Percentiles rank a stretch among this genome's conserved stretches.
Conservation (phyloP, 2,888 invertebrate species). For the Caenorhabditis zanzibari region DNA sequence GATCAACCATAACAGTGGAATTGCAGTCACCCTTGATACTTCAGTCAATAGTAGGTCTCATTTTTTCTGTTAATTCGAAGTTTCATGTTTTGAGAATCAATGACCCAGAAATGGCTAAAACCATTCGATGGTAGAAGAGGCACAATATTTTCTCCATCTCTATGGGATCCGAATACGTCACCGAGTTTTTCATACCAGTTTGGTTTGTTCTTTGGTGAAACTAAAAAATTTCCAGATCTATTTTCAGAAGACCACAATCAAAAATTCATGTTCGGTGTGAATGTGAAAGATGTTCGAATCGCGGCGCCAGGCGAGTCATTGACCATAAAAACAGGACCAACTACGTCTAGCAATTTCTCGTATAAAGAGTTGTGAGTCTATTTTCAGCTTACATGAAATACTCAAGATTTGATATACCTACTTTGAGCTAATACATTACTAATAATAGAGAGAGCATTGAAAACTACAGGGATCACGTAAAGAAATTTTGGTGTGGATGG, state of each 20-base stretch:
- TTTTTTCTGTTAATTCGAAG: too few relatives aligned
- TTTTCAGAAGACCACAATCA: constrained; percentile 35
- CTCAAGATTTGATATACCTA: too few relatives aligned
- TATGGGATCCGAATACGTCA: constrained; percentile 49
- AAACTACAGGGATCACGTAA: too few relatives aligned
- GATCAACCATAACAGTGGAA: constrained; percentile 56
- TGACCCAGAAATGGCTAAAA: constrained; percentile 38
- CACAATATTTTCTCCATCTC: constrained; percentile 50
- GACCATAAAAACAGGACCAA: constrained; percentile 53
- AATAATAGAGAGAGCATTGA: too few relatives aligned
- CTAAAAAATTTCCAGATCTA: background rate
- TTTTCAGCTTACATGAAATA: background rate
- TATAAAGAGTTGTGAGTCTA: constrained; percentile 49
- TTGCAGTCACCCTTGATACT: constrained; percentile 49
- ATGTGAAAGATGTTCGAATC: constrained; percentile 49
- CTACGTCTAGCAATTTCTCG: constrained; percentile 37
- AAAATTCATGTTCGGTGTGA: constrained; percentile 54
- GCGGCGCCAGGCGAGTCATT: constrained; percentile 32
- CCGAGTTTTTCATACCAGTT: constrained; percentile 42
- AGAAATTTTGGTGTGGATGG: too few relatives aligned
- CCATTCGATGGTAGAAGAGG: constrained; percentile 55
- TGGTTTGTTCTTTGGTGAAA: constrained; percentile 13
- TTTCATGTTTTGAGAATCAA: constrained; percentile 17
- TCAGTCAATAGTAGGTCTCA: constrained; percentile 29
- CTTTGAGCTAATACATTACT: too few relatives aligned